These are phyloP conservation scores for Orthonychiurus folsomi DNA, from an alignment of 2,888 invertebrate genomes.

Conservation along the genomic window DNA sequence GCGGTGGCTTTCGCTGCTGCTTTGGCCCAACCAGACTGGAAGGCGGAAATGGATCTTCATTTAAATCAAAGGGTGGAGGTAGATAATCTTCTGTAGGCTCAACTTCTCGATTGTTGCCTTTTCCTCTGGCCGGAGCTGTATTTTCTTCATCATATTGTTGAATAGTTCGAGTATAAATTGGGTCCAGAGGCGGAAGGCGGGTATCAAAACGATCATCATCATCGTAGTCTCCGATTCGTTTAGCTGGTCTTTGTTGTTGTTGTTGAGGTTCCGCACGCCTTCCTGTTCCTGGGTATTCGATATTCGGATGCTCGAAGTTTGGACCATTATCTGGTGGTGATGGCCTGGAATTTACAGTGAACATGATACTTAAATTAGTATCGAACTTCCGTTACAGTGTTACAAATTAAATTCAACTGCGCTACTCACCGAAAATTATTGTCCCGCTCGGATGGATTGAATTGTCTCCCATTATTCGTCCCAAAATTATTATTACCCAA, in stretches of 20 bases:
- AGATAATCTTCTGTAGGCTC: conserved; percentile 9
- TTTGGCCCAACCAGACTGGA: neutral
- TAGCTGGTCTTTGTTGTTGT: neutral
- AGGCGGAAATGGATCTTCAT: conserved; percentile 3
- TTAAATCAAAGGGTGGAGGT: neutral
- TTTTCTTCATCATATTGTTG: conserved; percentile 34
- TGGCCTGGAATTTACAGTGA: no score
- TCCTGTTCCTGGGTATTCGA: conserved; percentile 2
- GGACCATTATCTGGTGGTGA: conserved; percentile 10
- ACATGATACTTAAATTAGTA: no score
- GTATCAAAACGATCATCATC: conserved; percentile 17
- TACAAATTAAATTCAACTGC: no score
- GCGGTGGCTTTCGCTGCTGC: neutral
- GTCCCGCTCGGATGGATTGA: conserved; percentile 19
- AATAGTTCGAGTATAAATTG: conserved; percentile 37
- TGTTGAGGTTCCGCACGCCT: neutral
- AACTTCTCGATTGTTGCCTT: neutral
- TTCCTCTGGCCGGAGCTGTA: neutral
- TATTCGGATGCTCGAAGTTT: conserved; percentile 30
- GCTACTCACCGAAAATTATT: no score
- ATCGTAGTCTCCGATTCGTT: conserved; percentile 6
- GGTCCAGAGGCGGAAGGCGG: conserved; percentile 31
- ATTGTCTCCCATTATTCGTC: conserved; percentile 12
- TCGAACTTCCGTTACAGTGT: no score
- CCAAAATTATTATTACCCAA: conserved; percentile 6